Conservation (phyloP, 2,888 invertebrate genomes). For the Caenorhabditis macrosperma region DNA sequence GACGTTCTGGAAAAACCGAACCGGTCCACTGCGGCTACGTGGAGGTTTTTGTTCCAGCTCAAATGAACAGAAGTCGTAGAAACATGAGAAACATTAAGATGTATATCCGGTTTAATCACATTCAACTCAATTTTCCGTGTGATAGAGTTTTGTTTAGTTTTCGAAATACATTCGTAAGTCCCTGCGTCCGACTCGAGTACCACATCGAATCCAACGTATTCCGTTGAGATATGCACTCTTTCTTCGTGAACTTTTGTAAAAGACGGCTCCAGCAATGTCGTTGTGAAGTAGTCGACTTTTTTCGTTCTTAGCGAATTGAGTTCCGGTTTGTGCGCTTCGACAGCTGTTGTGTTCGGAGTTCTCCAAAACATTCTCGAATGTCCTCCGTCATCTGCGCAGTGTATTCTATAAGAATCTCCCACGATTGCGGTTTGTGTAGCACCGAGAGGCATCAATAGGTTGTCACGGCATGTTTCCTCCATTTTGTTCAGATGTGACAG, state of each 20-base stretch:
- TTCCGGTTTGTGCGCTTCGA: conserved; percentile 33
- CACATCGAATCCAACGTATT: conserved; percentile 61
- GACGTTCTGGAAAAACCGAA: background rate
- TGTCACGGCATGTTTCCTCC: conserved; percentile 53
- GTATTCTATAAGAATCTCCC: conserved; percentile 55
- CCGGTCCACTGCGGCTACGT: conserved; percentile 59
- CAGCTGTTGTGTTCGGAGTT: conserved; percentile 33
- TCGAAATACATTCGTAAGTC: conserved; percentile 54
- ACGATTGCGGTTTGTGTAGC: conserved; percentile 39
- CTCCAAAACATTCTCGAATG: conserved; percentile 53
- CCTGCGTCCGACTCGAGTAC: conserved; percentile 56
- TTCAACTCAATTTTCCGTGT: conserved; percentile 45
- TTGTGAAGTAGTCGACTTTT: conserved; percentile 60
- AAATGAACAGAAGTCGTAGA: conserved; percentile 58
- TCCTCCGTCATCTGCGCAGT: conserved; percentile 45
- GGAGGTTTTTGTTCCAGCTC: conserved; percentile 61
- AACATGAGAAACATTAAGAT: conserved; percentile 47
- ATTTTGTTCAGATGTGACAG: conserved; percentile 16
- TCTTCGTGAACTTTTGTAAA: conserved; percentile 24
- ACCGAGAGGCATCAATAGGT: conserved; percentile 44
- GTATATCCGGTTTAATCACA: conserved; percentile 48
- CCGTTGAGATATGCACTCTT: conserved; percentile 55
- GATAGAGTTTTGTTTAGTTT: conserved; percentile 27
- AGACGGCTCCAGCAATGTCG: conserved; percentile 59
- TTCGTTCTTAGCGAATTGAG: conserved; percentile 10